Evolutionary conservation across 2,797 vertebrate genomes (phyloP), one percentile per base, ranked within the genome.

Genomic region (Pogoniulus pusillus): DNA sequence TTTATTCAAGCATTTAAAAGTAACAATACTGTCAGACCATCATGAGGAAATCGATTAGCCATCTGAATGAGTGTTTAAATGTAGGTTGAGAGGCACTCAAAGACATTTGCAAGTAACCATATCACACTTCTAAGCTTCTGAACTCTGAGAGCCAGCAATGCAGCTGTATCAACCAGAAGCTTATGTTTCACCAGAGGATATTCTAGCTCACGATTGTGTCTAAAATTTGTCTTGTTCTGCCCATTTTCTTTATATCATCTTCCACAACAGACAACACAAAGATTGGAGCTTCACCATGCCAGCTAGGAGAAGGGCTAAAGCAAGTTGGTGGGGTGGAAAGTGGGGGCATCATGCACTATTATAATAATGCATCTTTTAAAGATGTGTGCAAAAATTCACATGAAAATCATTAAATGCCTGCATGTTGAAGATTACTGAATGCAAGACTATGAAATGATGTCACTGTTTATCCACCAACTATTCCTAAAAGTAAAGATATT

Each of bases 1-100:
- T 80, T 84, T 70, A 76, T 22, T 18, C n/a, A 78, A 41, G 39
- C 29, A 16, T 87, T 73, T 82, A 55, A 62, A 80, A 78, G 43
- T 43, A 75, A 59, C 32, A 5, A 1, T 8, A 16, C 5, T 66
- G 41, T 47, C 60, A 84, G 27, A 30, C 12, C 24, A 39, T 6
- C 59, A 30, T 20, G 23, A 27, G 37, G 32, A 47, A 65, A 78
- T 53, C 2, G 4, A 83, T 32, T 43, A 54, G 26, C 10, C 37
- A 26, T 58, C 23, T 7, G 3, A 43, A 23, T 0, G 0, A 17
- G 6, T 35, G 6, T 51, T 82, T 66, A 84, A 76, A 39, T 30
- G 7, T 16, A 79, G 23, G 9, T 2, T 73, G 60, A 89, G 49
- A 51, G 49, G 43, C 3, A 55, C 59, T 23, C 20, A 68, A 57